Conservation (phyloP, 2,888 invertebrate genomes). For the Agrochola lota region DNA sequence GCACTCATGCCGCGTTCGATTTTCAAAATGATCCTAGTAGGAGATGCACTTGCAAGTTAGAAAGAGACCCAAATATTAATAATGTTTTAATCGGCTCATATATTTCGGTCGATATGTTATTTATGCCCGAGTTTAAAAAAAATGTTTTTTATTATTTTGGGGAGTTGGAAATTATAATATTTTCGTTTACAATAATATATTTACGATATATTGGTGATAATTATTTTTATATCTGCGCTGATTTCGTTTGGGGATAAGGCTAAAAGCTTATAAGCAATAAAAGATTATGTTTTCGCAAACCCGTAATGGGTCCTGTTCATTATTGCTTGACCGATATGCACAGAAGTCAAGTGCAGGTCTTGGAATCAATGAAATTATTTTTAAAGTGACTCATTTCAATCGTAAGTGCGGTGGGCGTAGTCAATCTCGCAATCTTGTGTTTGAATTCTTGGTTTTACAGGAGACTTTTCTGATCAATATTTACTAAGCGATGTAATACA, state of each 20-base stretch:
- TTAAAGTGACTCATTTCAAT: slow-evolving; percentile 15
- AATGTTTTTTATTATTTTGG: slow-evolving; percentile 61
- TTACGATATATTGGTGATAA: slow-evolving; percentile 56
- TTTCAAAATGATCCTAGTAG: slow-evolving; percentile 82
- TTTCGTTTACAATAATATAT: slow-evolving; percentile 62
- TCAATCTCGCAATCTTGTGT: neutral
- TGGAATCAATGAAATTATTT: neutral
- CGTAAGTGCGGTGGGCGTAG: neutral
- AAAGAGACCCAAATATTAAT: slow-evolving; percentile 77
- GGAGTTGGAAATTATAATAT: slow-evolving; percentile 62
- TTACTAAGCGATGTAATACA: no score
- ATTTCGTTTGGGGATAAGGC: slow-evolving; percentile 24
- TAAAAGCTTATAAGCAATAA: slow-evolving; percentile 34
- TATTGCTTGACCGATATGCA: slow-evolving; percentile 11
- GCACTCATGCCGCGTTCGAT: slow-evolving; percentile 86
- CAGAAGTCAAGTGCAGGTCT: slow-evolving; percentile 14
- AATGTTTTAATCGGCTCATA: slow-evolving; percentile 89
- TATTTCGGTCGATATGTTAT: slow-evolving; percentile 86
- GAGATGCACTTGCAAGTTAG: slow-evolving; percentile 66
- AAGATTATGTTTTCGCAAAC: slow-evolving; percentile 35
- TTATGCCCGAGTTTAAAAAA: slow-evolving; percentile 72
- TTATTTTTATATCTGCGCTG: slow-evolving; percentile 54
- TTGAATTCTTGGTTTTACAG: neutral
- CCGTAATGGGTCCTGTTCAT: slow-evolving; percentile 29
- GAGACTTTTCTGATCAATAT: neutral